Percentiles rank a stretch among this genome's conserved stretches.
These are phyloP conservation scores for Daboia siamensis DNA, from an alignment of 2,113 vertebrate genomes.

Conservation along the genomic window DNA sequence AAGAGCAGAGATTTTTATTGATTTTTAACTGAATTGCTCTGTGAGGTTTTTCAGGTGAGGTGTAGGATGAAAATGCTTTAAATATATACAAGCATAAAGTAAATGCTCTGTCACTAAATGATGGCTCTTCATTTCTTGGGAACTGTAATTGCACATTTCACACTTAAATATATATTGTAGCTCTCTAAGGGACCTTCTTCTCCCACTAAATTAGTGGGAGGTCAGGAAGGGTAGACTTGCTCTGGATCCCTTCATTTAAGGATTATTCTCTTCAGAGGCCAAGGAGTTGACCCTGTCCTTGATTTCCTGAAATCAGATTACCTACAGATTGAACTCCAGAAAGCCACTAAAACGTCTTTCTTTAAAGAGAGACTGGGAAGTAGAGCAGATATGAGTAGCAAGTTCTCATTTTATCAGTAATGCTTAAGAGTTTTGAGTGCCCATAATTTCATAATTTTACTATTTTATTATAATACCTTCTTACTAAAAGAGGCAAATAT, in stretches of 20 bases:
- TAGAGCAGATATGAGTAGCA: background rate
- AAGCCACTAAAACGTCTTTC: background rate
- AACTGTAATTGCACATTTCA: background rate
- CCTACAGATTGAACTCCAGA: background rate
- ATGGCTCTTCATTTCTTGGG: background rate
- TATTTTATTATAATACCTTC: background rate
- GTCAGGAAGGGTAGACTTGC: background rate
- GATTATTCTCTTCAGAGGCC: background rate
- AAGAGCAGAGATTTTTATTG: background rate
- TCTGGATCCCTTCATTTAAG: background rate
- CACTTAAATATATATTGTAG: background rate
- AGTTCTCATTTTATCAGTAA: background rate
- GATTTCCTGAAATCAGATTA: background rate
- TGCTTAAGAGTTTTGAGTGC: background rate
- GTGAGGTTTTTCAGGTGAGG: background rate
- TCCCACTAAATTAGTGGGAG: background rate
- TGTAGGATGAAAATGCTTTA: background rate
- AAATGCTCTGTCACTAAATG: background rate
- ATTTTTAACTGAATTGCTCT: background rate
- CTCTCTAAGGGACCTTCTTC: background rate
- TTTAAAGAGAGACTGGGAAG: background rate
- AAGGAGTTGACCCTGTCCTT: background rate
- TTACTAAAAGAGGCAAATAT: background rate
- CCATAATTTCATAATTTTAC: background rate
- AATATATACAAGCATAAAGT: background rate